phyloP scores from a whole-genome alignment of 1,140 invertebrate species.

The Drosophila setifemur region DNA sequence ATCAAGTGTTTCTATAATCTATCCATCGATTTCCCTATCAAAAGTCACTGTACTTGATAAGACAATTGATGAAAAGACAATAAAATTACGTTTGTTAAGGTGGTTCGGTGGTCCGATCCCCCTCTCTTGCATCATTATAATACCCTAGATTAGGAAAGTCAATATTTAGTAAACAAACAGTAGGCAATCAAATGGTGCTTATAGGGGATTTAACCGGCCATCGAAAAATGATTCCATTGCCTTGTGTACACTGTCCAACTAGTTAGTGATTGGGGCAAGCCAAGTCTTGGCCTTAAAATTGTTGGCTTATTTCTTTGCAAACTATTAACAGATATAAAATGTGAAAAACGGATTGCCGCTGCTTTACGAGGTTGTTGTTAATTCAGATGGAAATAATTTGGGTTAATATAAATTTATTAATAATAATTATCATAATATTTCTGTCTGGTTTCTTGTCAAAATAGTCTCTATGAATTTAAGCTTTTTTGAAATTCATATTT shows the following conservation, averaged over 20 bases:
- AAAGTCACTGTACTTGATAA: slow-evolving; percentile 12
- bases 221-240: neutral
- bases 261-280: neutral
- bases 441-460: too few species aligned
- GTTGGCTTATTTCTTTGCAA: too few species aligned
- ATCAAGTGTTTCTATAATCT: too few species aligned
- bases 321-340: neutral
- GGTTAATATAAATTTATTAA: too few species aligned
- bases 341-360: neutral
- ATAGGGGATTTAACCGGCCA: slow-evolving; percentile 8
- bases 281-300: neutral
- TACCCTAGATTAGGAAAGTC: neutral
- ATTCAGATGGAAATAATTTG: too few species aligned
- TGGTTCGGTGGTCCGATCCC: neutral
- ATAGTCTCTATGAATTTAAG: too few species aligned
- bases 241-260: slow-evolving; percentile 1
- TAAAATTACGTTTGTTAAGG: neutral
- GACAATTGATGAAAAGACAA: neutral
- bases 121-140: slow-evolving; percentile 22
- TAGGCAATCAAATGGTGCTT: slow-evolving; percentile 14
- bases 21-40: neutral
- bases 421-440: too few species aligned
- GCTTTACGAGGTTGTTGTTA: too few species aligned
- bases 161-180: slow-evolving; percentile 15
- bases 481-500: too few species aligned